Evolutionary conservation across 2,888 invertebrate species (phyloP).

Genomic region (Cactoblastis cactorum): DNA sequence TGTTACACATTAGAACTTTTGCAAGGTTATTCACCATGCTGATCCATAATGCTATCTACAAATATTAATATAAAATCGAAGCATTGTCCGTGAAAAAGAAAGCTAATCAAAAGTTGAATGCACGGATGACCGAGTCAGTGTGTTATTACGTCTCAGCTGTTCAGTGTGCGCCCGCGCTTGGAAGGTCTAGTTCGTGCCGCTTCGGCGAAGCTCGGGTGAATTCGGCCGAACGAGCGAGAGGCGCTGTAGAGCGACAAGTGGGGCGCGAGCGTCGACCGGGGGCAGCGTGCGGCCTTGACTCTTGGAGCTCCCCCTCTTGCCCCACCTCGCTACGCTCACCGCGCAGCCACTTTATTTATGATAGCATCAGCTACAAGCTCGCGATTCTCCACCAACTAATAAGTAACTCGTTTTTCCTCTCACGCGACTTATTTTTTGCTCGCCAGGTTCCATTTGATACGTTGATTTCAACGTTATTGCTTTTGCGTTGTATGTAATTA

Average conservation of each 20-base stretch:
- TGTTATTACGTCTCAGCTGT: slow-evolving; percentile 79
- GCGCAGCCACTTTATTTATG: slow-evolving; percentile 76
- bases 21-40: background rate
- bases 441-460: slow-evolving; percentile 43
- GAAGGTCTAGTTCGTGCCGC: slow-evolving; percentile 76
- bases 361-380: slow-evolving; percentile 74
- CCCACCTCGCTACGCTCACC: slow-evolving; percentile 53
- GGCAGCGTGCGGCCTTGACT: slow-evolving; percentile 89
- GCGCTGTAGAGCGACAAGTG: slow-evolving; percentile 62
- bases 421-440: slow-evolving; percentile 68
- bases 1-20: too few species aligned
- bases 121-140: slow-evolving; percentile 80
- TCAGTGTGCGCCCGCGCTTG: slow-evolving; percentile 69
- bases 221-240: slow-evolving; percentile 61
- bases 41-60: slow-evolving; percentile 17
- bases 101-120: slow-evolving; percentile 79
- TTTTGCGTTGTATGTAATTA: background rate
- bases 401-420: slow-evolving; percentile 77
- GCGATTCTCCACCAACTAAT: slow-evolving; percentile 74
- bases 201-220: slow-evolving; percentile 51
- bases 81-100: slow-evolving; percentile 69
- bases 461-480: slow-evolving; percentile 16
- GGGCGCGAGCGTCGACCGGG: slow-evolving; percentile 87
- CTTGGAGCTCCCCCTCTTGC: slow-evolving; percentile 52
- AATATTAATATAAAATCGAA: slow-evolving; percentile 43